Percentiles rank a stretch among this genome's conserved stretches.
phyloP scores from a whole-genome alignment of 2,888 invertebrate genomes.

The Blera fallax region DNA sequence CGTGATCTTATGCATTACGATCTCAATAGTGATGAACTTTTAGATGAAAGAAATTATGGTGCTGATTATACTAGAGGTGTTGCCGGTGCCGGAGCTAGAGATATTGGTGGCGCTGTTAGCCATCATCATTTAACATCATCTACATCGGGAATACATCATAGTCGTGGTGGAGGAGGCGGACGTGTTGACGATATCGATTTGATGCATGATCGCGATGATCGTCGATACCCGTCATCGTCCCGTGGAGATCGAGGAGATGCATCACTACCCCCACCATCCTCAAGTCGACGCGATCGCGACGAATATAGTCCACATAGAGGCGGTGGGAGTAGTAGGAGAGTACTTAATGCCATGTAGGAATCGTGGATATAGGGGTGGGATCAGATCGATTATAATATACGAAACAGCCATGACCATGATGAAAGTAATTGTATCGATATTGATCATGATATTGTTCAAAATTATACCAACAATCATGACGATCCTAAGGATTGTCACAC shows the following conservation, averaged over 20 bases:
- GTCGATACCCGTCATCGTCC: constrained; percentile 75
- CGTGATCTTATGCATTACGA: constrained; percentile 82
- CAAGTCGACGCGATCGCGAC: constrained; percentile 80
- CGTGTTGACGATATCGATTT: constrained; percentile 80
- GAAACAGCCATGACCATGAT: constrained; percentile 68
- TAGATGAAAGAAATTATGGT: constrained; percentile 80
- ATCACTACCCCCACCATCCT: constrained; percentile 76
- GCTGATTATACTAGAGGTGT: constrained; percentile 78
- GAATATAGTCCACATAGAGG: constrained; percentile 82
- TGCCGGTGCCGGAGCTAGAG: constrained; percentile 74
- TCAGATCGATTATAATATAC: constrained; percentile 80
- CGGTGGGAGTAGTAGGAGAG: constrained; percentile 82
- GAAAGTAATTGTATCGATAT: constrained; percentile 63
- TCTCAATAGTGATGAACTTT: constrained; percentile 80
- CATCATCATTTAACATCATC: constrained; percentile 71
- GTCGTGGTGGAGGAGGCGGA: constrained; percentile 74
- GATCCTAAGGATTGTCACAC: constrained; percentile 75
- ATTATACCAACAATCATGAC: constrained; percentile 64
- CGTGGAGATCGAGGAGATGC: constrained; percentile 78
- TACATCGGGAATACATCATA: constrained; percentile 74
- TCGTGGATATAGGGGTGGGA: constrained; percentile 83
- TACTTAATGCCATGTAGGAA: constrained; percentile 83
- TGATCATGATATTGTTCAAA: constrained; percentile 73
- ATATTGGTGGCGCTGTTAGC: constrained; percentile 46
- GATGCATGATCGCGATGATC: constrained; percentile 79